A percentile compares a stretch with the other conserved stretches of the same genome.
Evolutionary conservation across 2,113 vertebrate genomes (phyloP).

Genomic region (Nannobrachium achirus): DNA sequence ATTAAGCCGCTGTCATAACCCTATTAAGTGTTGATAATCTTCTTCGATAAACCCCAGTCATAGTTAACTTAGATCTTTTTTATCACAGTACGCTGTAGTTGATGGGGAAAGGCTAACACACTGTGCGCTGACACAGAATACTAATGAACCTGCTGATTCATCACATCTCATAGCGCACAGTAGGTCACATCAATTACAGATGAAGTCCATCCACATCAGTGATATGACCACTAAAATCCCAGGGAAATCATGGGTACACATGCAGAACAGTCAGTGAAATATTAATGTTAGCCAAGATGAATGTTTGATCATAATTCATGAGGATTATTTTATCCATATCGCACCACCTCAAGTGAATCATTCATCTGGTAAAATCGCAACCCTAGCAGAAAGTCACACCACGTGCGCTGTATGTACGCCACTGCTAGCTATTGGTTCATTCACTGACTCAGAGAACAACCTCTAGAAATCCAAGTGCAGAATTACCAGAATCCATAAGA

Average conservation of each 20-base stretch:
- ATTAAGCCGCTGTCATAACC: not conserved
- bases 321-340: conserved; percentile 6
- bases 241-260: conserved; percentile 22
- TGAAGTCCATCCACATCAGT: conserved; percentile 28
- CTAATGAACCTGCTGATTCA: conserved; percentile 61
- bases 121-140: conserved; percentile 16
- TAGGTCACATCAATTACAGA: conserved; percentile 45
- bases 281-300: conserved; percentile 33
- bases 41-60: not conserved
- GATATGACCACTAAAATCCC: conserved; percentile 16
- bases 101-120: conserved; percentile 27
- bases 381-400: conserved; percentile 1
- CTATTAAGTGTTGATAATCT: not conserved
- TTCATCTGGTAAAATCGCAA: not conserved
- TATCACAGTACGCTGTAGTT: conserved; percentile 20
- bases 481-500: conserved; percentile 50
- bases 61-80: conserved; percentile 3
- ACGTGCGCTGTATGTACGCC: not conserved
- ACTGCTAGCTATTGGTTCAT: not conserved
- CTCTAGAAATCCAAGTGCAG: conserved; percentile 31
- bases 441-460: conserved; percentile 28
- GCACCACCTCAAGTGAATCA: not conserved
- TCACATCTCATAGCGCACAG: conserved; percentile 29
- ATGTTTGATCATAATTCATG: conserved; percentile 37
- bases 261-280: conserved; percentile 35